Percentiles rank a stretch among this genome's conserved stretches.
phyloP scores from a whole-genome alignment of 2,888 invertebrate genomes.

The Phyllotreta cruciferae region DNA sequence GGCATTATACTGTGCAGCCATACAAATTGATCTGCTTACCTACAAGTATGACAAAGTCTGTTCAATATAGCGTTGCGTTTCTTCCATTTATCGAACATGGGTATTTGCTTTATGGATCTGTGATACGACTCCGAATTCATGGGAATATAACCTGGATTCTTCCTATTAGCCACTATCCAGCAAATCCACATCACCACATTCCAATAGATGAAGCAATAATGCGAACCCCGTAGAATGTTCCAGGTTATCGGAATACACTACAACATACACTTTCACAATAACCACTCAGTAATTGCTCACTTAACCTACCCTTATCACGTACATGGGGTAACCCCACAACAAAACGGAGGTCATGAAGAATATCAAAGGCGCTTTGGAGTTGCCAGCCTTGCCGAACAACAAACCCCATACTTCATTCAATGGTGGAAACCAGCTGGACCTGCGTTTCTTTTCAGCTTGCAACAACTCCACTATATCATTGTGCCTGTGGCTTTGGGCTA shows the following conservation, averaged over 20 bases:
- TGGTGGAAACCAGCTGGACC: slow-evolving; percentile 86
- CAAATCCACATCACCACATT: slow-evolving; percentile 93
- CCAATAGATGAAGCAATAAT: slow-evolving; percentile 90
- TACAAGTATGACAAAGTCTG: slow-evolving; percentile 88
- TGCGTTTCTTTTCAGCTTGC: slow-evolving; percentile 81
- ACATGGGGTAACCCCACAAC: slow-evolving; percentile 94
- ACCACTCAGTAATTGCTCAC: background rate
- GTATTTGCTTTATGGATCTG: slow-evolving; percentile 88
- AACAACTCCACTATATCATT: slow-evolving; percentile 82
- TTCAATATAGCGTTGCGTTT: slow-evolving; percentile 82
- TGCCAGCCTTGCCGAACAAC: slow-evolving; percentile 88
- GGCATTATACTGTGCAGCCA: too few species aligned
- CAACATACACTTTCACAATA: slow-evolving; percentile 42
- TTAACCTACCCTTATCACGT: slow-evolving; percentile 76
- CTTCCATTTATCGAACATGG: slow-evolving; percentile 92
- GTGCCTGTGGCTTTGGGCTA: slow-evolving; percentile 89
- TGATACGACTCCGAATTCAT: slow-evolving; percentile 91
- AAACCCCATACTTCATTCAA: slow-evolving; percentile 88
- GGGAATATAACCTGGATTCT: slow-evolving; percentile 89
- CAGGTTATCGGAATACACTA: slow-evolving; percentile 90
- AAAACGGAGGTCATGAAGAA: slow-evolving; percentile 86
- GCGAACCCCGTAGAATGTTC: slow-evolving; percentile 84
- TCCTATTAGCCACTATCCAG: slow-evolving; percentile 87
- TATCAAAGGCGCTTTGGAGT: slow-evolving; percentile 86
- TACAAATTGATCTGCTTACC: too few species aligned